Base-by-base conservation (phyloP, 2,113 vertebrate genomes). In the Rhodinocichla rosea region DNA sequence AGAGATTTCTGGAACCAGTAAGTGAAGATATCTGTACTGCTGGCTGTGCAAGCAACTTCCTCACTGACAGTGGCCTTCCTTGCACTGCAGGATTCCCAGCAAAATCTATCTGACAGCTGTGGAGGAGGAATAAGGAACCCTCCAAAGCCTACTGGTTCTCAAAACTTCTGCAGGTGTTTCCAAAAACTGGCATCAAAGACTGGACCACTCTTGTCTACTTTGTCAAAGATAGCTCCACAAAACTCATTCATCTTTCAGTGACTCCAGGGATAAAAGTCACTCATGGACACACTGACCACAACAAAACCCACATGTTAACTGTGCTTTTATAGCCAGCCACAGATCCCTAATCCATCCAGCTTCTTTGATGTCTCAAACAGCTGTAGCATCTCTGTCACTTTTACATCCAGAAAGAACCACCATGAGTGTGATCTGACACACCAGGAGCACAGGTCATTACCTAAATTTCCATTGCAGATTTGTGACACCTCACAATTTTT, bases 341-440 rank as follows among this genome's bases (percentile, higher is more conserved):
- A 53, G 59, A 77, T 32, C 28, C 13, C 17, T 42, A 71, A 75
- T 19, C 59, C 32, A 83, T 45, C 32, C 73, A 88, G 3, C 11
- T 27, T 52, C 37, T 65, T 22, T 74, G n/a, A 55, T 11, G 3
- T 17, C 19, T 73, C 57, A 45, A 37, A 30, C 14, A 44, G 27
- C 44, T 52, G 30, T 1, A 73, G n/a, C 35, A 88, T 28, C 70
- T 11, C 32, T 76, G 53, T 26, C 30, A 45, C 33, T 92, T 70
- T 45, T 44, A 59, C 26, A 21, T 42, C 21, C 78, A 88, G 35
- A 73, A 80, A 53, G 40, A 75, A 50, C 7, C 16, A 77, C 17
- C 30, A 59, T 0, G 2, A 18, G 15, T 21, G 28, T 11, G 35
- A 10, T 71, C 52, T 0, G 0, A 70, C 53, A n/a, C 1, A 19